A percentile compares a stretch with the other conserved stretches of the same genome.
phyloP scores from a whole-genome alignment of 2,888 invertebrate species.

The Pheosia gnoma region DNA sequence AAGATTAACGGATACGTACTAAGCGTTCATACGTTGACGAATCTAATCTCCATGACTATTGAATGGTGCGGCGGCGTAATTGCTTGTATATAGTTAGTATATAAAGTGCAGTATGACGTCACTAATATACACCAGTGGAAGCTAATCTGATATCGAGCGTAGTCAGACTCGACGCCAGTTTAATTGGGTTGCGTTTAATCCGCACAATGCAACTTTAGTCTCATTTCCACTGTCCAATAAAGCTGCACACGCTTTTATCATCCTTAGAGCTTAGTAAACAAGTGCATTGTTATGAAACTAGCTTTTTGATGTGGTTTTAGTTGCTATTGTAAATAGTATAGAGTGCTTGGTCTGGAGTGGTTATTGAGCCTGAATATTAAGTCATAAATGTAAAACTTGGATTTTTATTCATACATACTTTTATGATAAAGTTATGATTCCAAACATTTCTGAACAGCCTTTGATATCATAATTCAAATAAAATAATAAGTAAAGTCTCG shows the following conservation, averaged over 20 bases:
- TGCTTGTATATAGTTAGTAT: conserved; percentile 57
- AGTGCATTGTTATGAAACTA: conserved; percentile 4
- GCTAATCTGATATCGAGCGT: conserved; percentile 79
- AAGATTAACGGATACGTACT: conserved; percentile 26
- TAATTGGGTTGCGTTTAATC: conserved; percentile 81
- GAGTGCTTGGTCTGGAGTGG: background rate
- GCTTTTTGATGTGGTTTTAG: background rate
- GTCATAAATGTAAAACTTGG: too few species aligned
- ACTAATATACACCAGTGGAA: conserved; percentile 74
- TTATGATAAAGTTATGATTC: too few species aligned
- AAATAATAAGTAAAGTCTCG: too few species aligned
- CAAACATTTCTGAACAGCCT: too few species aligned
- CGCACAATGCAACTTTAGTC: conserved; percentile 74
- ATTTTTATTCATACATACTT: too few species aligned
- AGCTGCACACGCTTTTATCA: conserved; percentile 44
- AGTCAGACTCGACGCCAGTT: conserved; percentile 64
- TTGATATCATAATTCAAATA: too few species aligned
- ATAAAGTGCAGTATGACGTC: conserved; percentile 58
- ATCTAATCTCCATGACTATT: conserved; percentile 71
- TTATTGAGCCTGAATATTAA: too few species aligned
- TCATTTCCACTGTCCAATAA: conserved; percentile 68
- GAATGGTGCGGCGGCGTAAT: conserved; percentile 63
- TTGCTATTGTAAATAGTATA: background rate
- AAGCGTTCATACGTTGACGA: conserved; percentile 50
- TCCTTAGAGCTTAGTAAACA: conserved; percentile 35